Evolutionary conservation across 2,113 vertebrate species (phyloP).

Genomic region (Phylloscopus trochilus): DNA sequence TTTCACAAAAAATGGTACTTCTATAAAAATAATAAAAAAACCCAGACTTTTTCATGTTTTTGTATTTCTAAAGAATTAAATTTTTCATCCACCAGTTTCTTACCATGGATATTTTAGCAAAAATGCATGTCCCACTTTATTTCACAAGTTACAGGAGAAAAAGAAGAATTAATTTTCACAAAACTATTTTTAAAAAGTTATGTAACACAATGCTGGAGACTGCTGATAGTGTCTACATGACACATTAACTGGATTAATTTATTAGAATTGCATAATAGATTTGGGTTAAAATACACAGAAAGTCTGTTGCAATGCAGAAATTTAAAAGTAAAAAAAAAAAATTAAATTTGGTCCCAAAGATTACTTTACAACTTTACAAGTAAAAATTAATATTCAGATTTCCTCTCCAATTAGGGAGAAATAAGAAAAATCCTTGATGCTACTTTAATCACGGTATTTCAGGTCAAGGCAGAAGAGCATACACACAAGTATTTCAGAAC

Average conservation of each 20-base stretch:
- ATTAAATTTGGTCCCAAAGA: not conserved
- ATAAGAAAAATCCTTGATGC: not conserved
- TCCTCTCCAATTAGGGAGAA: not conserved
- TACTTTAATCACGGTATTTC: not conserved
- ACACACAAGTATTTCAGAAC: not conserved
- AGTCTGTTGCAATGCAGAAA: not conserved
- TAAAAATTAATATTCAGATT: not conserved
- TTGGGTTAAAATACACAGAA: not conserved
- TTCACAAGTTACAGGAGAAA: not conserved
- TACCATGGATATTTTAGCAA: not conserved
- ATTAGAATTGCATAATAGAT: not conserved
- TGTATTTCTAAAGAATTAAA: not conserved
- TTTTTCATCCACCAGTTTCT: not conserved
- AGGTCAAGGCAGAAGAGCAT: not conserved
- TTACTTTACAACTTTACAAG: not conserved
- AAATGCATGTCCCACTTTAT: not conserved
- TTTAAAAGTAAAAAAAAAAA: not conserved
- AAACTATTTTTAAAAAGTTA: not conserved
- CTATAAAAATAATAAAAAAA: not conserved
- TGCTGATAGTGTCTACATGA: not conserved
- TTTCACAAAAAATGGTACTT: not conserved
- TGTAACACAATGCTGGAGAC: not conserved
- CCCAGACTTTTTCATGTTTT: not conserved
- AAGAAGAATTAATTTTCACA: not conserved
- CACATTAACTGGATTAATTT: not conserved